These are phyloP conservation scores for Indri indri DNA, from an alignment of 2,113 vertebrate species.

Conservation along the genomic window DNA sequence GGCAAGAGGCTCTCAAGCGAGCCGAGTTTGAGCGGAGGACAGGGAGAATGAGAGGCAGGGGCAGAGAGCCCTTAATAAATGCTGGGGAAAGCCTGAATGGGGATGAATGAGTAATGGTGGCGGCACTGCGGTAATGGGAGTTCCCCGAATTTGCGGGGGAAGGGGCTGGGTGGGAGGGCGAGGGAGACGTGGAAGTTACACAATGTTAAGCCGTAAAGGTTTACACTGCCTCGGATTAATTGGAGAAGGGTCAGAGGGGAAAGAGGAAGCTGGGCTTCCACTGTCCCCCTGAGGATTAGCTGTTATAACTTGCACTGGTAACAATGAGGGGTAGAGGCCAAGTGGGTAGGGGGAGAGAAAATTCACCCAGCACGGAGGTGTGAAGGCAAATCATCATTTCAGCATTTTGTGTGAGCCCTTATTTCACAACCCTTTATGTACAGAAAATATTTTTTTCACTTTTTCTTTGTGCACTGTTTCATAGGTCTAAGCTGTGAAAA, in stretches of 20 bases:
- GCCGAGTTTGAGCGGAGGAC: neutral
- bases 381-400: neutral
- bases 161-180: conserved; percentile 61
- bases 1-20: neutral
- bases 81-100: conserved; percentile 64
- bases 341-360: neutral
- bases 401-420: neutral
- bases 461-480: neutral
- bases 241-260: conserved; percentile 43
- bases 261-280: neutral
- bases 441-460: neutral
- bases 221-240: conserved; percentile 54
- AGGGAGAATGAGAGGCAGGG: neutral
- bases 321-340: neutral
- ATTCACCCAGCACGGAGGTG: neutral
- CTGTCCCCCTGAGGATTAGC: neutral
- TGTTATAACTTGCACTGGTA: neutral
- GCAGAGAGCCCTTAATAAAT: conserved; percentile 81
- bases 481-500: neutral
- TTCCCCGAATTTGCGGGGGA: conserved; percentile 77
- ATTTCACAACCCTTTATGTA: neutral
- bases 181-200: conserved; percentile 76
- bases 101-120: conserved; percentile 87
- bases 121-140: conserved; percentile 85
- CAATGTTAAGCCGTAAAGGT: conserved; percentile 71